Evolutionary conservation across 1,140 invertebrate genomes (phyloP).

Genomic region (Drosophila cardini): DNA sequence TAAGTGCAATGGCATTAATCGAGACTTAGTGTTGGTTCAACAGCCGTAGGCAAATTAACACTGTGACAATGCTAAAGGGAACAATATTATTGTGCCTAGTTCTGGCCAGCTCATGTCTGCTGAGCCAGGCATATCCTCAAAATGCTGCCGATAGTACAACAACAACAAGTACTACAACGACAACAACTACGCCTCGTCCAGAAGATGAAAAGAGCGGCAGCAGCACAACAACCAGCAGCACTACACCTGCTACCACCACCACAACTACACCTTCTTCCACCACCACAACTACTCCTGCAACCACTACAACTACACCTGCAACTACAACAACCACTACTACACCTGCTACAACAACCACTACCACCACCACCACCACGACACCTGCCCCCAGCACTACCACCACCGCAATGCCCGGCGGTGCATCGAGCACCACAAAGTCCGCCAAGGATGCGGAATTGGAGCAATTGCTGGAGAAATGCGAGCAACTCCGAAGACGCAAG

Average conservation of each 20-base stretch:
- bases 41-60: constrained; percentile 41
- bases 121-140: constrained; percentile 48
- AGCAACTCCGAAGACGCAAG: constrained; percentile 48
- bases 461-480: constrained; percentile 58
- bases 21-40: constrained; percentile 59
- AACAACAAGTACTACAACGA: constrained; percentile 6
- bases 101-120: constrained; percentile 41
- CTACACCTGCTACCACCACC: constrained; percentile 30
- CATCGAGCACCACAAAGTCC: constrained; percentile 31
- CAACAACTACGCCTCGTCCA: constrained; percentile 16
- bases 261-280: not conserved
- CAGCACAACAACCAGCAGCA: constrained; percentile 4
- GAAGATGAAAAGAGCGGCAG: constrained; percentile 13
- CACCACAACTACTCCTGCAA: constrained; percentile 10
- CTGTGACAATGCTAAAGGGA: constrained; percentile 46
- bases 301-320: constrained; percentile 8
- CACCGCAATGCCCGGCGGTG: not conserved
- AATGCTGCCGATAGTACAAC: not conserved
- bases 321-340: not conserved
- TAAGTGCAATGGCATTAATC: constrained; percentile 39
- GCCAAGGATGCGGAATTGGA: constrained; percentile 34
- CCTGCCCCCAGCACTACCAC: constrained; percentile 8
- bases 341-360: not conserved
- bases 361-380: not conserved
- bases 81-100: constrained; percentile 45